Base-by-base conservation (phyloP, 2,888 invertebrate genomes). In the Synanthedon formicaeformis region DNA sequence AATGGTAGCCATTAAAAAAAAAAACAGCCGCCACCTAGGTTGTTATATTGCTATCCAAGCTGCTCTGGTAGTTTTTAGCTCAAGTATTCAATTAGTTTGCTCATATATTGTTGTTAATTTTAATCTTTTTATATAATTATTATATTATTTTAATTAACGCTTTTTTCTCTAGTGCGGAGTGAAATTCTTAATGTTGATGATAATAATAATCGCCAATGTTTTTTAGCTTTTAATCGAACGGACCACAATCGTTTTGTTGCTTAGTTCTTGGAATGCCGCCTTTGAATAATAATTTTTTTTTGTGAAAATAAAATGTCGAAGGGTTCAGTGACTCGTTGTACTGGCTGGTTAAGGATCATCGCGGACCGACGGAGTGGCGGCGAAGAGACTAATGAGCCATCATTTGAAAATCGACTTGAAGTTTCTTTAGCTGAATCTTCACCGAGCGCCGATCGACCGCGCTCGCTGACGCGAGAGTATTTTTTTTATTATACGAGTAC, bases 61-160 rank as follows among this genome's bases (percentile, higher is more conserved):
- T 85, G 86, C 87, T 84, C 85, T 64, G 83, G 83, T 79, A 68
- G 78, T 76, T 75, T 70, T 81, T 79, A 84, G 86, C 86, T 86
- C 86, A 85, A 85, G 84, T 83, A 82, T 81, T 79, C 75, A 76
- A 60, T 66, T 72, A 77, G 80, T 82, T 81, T 86, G 85, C 85
- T 86, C 86, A 84, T 83, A 78, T 75, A 66, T 84, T 84, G 82
- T 85, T 85, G 76, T 84, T 81, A 78, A 74, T 81, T 80, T 79
- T 76, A 60, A 55, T 57, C 48, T 52, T 51, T 45, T 51, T 34
- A 49, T 40, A 45, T 49, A 49, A 49, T 34, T 34, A 49, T 34
- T 34, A 49, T 49, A 49, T 49, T 34, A n/a, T 50, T 14, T 50
- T 40, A 34, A 50, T 50, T 34, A 52, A 52, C 13, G 48, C 49